These are phyloP conservation scores for Popillia japonica DNA, from an alignment of 1,140 invertebrate genomes.

Conservation along the genomic window DNA sequence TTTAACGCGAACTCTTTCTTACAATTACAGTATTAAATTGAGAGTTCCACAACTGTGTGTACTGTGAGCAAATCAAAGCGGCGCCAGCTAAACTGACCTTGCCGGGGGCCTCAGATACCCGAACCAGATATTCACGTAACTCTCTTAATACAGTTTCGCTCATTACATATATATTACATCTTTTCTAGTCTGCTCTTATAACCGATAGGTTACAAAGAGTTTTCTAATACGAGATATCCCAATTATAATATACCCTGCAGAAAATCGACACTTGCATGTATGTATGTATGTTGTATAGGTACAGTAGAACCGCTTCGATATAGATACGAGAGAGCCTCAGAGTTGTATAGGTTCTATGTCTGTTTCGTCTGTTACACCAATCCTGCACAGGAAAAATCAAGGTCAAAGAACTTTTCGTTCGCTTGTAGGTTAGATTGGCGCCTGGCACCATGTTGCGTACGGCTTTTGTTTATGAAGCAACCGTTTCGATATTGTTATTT, in stretches of 20 bases:
- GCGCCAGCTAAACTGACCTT: conserved; percentile 13
- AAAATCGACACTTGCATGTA: too few species aligned
- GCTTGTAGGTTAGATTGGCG: conserved; percentile 8
- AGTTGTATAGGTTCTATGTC: too few species aligned
- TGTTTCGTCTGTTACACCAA: too few species aligned
- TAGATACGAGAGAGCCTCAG: too few species aligned
- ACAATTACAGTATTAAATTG: too few species aligned
- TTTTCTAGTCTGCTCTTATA: too few species aligned
- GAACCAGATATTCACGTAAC: conserved; percentile 10
- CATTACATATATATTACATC: not conserved
- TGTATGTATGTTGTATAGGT: too few species aligned
- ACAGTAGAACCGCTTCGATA: too few species aligned
- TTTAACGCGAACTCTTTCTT: too few species aligned
- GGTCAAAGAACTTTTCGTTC: conserved; percentile 5
- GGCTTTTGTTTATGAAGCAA: not conserved
- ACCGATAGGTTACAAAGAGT: too few species aligned
- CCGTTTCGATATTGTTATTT: conserved; percentile 11
- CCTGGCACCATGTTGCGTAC: not conserved
- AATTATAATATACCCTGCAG: too few species aligned
- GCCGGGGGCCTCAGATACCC: conserved; percentile 6
- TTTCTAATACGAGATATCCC: too few species aligned
- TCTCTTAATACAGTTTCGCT: not conserved
- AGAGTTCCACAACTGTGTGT: not conserved
- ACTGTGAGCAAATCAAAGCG: not conserved
- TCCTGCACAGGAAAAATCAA: not conserved